Evolutionary conservation across 2,113 vertebrate genomes (phyloP), one percentile per base, ranked within the genome.

Genomic region (Eublepharis macularius): DNA sequence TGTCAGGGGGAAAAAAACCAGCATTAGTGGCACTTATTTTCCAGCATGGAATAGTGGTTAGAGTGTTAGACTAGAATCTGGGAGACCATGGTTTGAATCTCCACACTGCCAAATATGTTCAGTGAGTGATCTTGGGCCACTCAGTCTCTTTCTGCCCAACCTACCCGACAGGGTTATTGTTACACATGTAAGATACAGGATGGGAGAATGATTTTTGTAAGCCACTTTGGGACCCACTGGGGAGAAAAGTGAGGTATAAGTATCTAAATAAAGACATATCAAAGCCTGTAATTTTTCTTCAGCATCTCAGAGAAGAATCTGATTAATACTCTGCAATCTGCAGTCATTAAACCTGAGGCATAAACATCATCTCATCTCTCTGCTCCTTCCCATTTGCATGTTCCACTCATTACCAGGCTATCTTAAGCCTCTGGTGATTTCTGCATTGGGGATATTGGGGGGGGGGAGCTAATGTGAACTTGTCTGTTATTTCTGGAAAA

Each of bases 401-500:
- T 57, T 43, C 36, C 11, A 7, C 29, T 81, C 21, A 29, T 43
- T 24, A 6, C 36, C 57, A 24, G n/a, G 57, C 49, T 79, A 43
- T 70, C 83, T 82, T 54, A 51, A 76, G 75, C 79, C 60, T 68
- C 21, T 57, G 84, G 21, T 36, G 26, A 43, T 92, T 47, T n/a
- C 66, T 36, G 69, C 79, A 82, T n/a, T 82, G 74, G 45, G 2
- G 63, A 32, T 0, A 29, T 65, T 36, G 60, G 60, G 60, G 2
- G 17, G 63, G 19, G 73, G 34, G 60, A 39, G n/a, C 76, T 51
- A 83, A 89, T 43, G 1, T 11, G 47, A 85, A 82, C 24, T 69
- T 49, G 65, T 69, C 83, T 43, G 34, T 89, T 6, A 57, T 86
- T 45, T 88, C 85, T 63, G 65, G 51, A 63, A 75, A 14, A 36